A percentile compares a stretch with the other conserved stretches of the same genome.
Conservation (phyloP, 2,888 invertebrate species). For the Podabrus alpinus region DNA sequence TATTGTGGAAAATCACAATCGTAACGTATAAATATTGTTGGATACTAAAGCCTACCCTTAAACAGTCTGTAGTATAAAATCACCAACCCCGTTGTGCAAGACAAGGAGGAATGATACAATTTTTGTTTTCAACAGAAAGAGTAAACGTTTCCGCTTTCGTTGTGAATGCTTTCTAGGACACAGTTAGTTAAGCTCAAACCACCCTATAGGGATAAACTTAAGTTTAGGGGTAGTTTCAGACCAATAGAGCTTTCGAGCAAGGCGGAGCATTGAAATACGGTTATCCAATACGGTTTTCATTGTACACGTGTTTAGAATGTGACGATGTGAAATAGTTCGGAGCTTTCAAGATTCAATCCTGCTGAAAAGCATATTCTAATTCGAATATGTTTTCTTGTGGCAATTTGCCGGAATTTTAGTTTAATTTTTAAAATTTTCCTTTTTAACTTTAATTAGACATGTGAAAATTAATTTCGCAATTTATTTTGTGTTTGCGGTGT, state of each 20-base stretch:
- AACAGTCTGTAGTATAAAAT: slow-evolving; percentile 31
- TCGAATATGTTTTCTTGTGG: slow-evolving; percentile 37
- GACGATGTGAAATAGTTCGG: slow-evolving; percentile 20
- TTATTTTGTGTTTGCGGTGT: neutral
- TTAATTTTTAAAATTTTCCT: slow-evolving; percentile 18
- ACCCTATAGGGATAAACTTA: slow-evolving; percentile 57
- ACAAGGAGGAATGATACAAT: slow-evolving; percentile 35
- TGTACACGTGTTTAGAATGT: slow-evolving; percentile 42
- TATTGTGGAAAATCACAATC: slow-evolving; percentile 55
- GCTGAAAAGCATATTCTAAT: slow-evolving; percentile 39
- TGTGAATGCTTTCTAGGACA: slow-evolving; percentile 34
- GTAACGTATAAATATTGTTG: slow-evolving; percentile 55
- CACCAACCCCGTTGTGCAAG: slow-evolving; percentile 31
- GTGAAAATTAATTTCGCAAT: neutral
- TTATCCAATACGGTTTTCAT: slow-evolving; percentile 58
- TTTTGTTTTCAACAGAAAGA: slow-evolving; percentile 2
- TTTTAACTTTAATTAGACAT: slow-evolving; percentile 4
- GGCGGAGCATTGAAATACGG: slow-evolving; percentile 56
- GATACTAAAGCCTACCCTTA: slow-evolving; percentile 51
- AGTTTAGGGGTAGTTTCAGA: slow-evolving; percentile 53
- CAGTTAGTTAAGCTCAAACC: slow-evolving; percentile 45
- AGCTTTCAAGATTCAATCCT: slow-evolving; percentile 22
- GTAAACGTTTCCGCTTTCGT: slow-evolving; percentile 21
- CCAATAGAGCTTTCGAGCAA: slow-evolving; percentile 53
- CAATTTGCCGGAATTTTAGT: slow-evolving; percentile 30